Evolutionary conservation across 2,888 invertebrate genomes (phyloP).

Genomic region (Epinotia nisella): DNA sequence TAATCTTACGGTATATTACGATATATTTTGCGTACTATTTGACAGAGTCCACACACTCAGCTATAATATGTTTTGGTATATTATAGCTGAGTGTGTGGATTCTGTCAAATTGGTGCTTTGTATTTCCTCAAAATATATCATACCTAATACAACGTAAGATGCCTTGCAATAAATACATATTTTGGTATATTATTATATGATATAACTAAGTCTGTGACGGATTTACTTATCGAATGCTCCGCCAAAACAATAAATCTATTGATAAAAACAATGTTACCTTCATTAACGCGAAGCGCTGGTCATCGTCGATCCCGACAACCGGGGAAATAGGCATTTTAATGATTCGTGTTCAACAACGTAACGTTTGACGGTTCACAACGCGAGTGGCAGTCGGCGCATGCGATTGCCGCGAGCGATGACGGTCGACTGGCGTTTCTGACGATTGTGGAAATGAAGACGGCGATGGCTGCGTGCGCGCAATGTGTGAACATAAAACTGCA

Average conservation of each 20-base stretch:
- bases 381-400: conserved; percentile 44
- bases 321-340: conserved; percentile 70
- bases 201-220: too few relatives aligned
- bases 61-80: too few relatives aligned
- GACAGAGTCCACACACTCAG: too few relatives aligned
- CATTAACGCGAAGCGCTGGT: conserved; percentile 90
- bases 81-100: too few relatives aligned
- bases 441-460: conserved; percentile 42
- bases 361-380: conserved; percentile 4
- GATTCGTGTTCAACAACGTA: conserved; percentile 8
- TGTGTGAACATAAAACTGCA: neutral
- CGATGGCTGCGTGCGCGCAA: conserved; percentile 12
- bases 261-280: conserved; percentile 84
- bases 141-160: too few relatives aligned
- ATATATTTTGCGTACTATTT: too few relatives aligned
- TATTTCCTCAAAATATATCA: too few relatives aligned
- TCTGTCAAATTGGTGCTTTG: too few relatives aligned
- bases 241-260: neutral
- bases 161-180: too few relatives aligned
- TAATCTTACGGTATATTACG: too few relatives aligned
- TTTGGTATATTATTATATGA: too few relatives aligned
- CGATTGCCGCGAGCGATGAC: conserved; percentile 47
- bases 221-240: neutral
- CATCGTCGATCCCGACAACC: conserved; percentile 87
- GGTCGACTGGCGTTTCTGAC: conserved; percentile 50